Evolutionary conservation across 2,113 vertebrate genomes (phyloP).

Genomic region (Bothrops jararaca): DNA sequence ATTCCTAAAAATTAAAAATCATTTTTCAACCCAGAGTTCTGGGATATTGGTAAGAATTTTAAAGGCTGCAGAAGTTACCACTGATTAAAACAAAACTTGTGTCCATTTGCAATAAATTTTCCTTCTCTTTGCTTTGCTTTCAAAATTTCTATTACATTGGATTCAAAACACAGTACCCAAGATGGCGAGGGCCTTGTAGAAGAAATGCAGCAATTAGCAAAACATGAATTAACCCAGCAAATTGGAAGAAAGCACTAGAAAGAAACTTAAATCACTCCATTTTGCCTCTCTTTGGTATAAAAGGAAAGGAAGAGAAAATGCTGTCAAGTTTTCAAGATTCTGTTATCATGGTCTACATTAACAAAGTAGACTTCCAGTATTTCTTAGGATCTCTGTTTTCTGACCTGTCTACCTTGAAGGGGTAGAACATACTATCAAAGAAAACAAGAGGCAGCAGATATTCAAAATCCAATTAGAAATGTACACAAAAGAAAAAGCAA

Average conservation of each 20-base stretch:
- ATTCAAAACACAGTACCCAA: not conserved
- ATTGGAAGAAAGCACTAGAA: too few relatives aligned
- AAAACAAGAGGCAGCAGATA: not conserved
- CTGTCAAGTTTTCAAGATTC: too few relatives aligned
- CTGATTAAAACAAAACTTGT: not conserved
- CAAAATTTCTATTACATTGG: not conserved
- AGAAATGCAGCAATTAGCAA: too few relatives aligned
- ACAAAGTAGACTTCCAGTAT: not conserved
- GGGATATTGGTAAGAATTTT: not conserved
- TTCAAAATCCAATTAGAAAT: not conserved
- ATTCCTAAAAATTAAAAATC: not conserved
- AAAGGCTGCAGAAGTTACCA: not conserved
- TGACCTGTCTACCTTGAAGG: not conserved
- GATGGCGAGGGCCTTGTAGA: not conserved
- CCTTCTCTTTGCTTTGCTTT: too few relatives aligned
- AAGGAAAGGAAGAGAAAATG: too few relatives aligned
- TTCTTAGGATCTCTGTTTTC: not conserved
- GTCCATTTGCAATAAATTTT: not conserved
- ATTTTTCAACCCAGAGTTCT: not conserved
- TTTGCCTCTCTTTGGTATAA: too few relatives aligned
- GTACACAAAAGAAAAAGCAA: not conserved
- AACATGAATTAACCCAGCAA: too few relatives aligned
- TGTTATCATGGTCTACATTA: not conserved
- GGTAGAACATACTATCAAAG: not conserved
- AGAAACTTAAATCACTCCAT: too few relatives aligned